Evolutionary conservation across 2,113 vertebrate species (phyloP).

Genomic region (Thamnophis sirtalis): DNA sequence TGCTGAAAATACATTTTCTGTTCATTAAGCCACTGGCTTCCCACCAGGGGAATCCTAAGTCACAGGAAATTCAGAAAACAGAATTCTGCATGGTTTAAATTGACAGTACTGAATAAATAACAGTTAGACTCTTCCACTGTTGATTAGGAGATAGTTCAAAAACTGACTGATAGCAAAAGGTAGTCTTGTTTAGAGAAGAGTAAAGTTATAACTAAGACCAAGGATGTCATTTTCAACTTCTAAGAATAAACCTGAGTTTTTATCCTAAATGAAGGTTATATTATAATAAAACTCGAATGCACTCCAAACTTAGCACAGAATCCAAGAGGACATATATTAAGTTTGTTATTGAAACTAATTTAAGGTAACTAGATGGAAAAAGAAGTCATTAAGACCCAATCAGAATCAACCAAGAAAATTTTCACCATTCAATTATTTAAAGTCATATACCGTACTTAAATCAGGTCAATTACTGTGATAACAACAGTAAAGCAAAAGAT

Average conservation of each 20-base stretch:
- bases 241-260: background rate
- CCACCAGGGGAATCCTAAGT: background rate
- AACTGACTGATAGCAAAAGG: background rate
- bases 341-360: conserved; percentile 6
- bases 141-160: background rate
- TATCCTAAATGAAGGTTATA: background rate
- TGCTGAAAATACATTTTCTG: background rate
- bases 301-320: background rate
- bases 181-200: background rate
- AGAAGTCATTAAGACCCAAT: background rate
- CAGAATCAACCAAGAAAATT: conserved; percentile 3
- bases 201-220: background rate
- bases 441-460: background rate
- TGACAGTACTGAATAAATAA: background rate
- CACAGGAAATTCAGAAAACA: background rate
- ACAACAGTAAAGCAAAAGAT: conserved; percentile 13
- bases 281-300: conserved; percentile 4
- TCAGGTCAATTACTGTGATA: conserved; percentile 20
- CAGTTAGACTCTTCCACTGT: background rate
- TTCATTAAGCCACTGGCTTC: background rate
- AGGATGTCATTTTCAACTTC: background rate
- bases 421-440: conserved; percentile 5
- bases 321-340: background rate
- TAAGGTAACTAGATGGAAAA: background rate
- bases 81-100: background rate